These are phyloP conservation scores for Archivesica marissinica DNA, from an alignment of 1,140 invertebrate species.

Conservation along the genomic window DNA sequence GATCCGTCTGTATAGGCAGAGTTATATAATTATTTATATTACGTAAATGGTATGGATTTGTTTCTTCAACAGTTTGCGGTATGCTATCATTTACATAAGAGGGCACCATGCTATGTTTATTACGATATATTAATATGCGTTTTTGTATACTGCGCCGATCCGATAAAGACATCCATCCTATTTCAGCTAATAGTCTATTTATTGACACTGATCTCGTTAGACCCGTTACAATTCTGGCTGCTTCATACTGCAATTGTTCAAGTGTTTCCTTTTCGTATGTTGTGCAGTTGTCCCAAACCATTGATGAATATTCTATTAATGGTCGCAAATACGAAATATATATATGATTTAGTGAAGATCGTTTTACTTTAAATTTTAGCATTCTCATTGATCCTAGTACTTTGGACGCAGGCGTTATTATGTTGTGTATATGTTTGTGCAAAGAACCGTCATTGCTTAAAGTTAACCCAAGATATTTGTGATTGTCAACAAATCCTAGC, in stretches of 20 bases:
- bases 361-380: conserved; percentile 32
- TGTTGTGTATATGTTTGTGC: conserved; percentile 22
- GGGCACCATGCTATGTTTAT: neutral
- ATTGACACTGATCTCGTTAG: conserved; percentile 39
- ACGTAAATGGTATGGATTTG: neutral
- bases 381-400: conserved; percentile 29
- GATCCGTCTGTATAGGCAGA: neutral
- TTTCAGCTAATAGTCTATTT: conserved; percentile 8
- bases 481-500: conserved; percentile 2
- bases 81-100: neutral
- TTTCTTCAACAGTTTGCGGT: neutral
- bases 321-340: conserved; percentile 34
- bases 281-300: conserved; percentile 33
- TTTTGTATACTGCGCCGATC: conserved; percentile 34
- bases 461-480: conserved; percentile 24
- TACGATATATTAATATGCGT: conserved; percentile 10
- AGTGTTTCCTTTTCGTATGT: conserved; percentile 17
- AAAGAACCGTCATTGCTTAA: conserved; percentile 29
- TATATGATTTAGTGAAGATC: conserved; percentile 16
- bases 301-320: conserved; percentile 13
- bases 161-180: conserved; percentile 6
- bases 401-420: neutral
- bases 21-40: conserved; percentile 7
- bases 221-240: conserved; percentile 25
- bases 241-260: conserved; percentile 28